phyloP scores from a whole-genome alignment of 1,140 invertebrate species.

The Apis cerana region DNA sequence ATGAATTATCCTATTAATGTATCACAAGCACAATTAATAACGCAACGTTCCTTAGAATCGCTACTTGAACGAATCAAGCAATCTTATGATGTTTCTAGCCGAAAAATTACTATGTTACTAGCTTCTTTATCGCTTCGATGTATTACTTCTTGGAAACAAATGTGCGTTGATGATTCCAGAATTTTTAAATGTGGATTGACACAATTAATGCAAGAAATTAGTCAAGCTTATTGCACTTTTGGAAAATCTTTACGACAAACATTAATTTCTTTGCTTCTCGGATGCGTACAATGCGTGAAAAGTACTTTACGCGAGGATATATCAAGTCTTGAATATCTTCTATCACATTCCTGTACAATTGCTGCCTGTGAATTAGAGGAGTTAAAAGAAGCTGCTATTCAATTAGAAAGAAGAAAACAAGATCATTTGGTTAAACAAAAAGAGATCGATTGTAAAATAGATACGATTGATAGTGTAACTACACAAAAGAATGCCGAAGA shows the following conservation, averaged over 20 bases:
- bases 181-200: conserved; percentile 70
- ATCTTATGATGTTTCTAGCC: conserved; percentile 51
- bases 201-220: conserved; percentile 74
- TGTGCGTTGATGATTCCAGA: conserved; percentile 68
- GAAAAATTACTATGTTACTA: conserved; percentile 73
- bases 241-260: conserved; percentile 73
- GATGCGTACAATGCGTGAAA: conserved; percentile 74
- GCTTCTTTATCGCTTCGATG: conserved; percentile 75
- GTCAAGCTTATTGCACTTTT: conserved; percentile 73
- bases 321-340: conserved; percentile 71
- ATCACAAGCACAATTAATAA: conserved; percentile 70
- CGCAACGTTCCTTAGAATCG: conserved; percentile 69
- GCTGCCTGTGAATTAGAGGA: conserved; percentile 72
- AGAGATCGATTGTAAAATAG: conserved; percentile 18
- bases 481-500: conserved; percentile 41
- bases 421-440: conserved; percentile 12
- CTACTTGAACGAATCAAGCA: conserved; percentile 71
- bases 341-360: conserved; percentile 73
- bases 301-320: conserved; percentile 68
- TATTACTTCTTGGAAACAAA: conserved; percentile 72
- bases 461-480: not conserved
- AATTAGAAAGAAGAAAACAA: conserved; percentile 38
- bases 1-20: conserved; percentile 66
- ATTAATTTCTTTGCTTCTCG: conserved; percentile 72
- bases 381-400: conserved; percentile 59